Evolutionary conservation across 1,140 invertebrate genomes (phyloP), one percentile per base, ranked within the genome.

Genomic region (Pararge aegeria): DNA sequence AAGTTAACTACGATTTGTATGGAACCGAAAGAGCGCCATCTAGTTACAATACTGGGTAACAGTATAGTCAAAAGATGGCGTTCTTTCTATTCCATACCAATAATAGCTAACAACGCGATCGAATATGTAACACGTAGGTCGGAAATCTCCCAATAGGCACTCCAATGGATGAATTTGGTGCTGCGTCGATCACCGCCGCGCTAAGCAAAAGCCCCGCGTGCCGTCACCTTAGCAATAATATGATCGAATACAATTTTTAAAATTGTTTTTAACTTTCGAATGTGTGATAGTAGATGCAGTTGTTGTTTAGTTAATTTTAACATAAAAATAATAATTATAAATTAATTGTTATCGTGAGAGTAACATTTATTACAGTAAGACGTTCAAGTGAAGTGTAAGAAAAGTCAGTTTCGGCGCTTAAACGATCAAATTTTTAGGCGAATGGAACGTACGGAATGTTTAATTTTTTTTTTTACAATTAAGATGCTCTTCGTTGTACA

Each of bases 231-330:
- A 91, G 90, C 88, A 91, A 90, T 90, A 91, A 90, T 34, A 34
- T 87, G 73, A 84, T 87, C 78, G 81, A 87, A 74, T 87, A 87
- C 80, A 90, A 90, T 83, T 75, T 88, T 78, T 90, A 89, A 88
- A 86, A 89, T 90, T 90, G 87, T 90, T 88, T 89, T 84, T 81
- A 90, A 90, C 83, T 85, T 91, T 91, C 83, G 84, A 90, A 91
- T 89, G 90, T 91, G 90, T 91, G 90, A 91, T 91, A 91, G 87
- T 90, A 91, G 88, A 87, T 86, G 86, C 87, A 87, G 87, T 90
- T 89, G 88, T 91, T 90, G 89, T 90, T 90, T 90, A 89, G 87
- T 90, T 90, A 90, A 87, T 78, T 89, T 87, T 89, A 89, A 88
- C 78, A 87, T 87, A 83, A 83, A 83, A 72, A 80, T 81, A 73